phyloP scores from a whole-genome alignment of 2,113 vertebrate species.

The Salminus brasiliensis region DNA sequence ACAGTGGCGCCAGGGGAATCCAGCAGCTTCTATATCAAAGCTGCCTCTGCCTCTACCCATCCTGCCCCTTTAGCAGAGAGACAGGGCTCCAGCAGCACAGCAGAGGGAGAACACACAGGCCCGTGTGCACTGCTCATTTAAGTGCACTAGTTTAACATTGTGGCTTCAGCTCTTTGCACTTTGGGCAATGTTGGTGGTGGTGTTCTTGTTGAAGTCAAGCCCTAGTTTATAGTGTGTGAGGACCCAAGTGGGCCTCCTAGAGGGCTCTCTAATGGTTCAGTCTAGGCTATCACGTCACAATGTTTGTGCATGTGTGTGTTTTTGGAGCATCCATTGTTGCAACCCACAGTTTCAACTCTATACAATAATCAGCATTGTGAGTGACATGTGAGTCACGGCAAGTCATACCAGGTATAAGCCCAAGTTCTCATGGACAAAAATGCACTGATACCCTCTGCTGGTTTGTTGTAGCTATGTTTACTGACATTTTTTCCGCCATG shows the following conservation, averaged over 20 bases:
- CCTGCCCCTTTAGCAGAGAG: constrained; percentile 51
- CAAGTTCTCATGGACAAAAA: too few relatives aligned
- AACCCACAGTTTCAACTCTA: constrained; percentile 32
- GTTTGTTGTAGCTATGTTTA: too few relatives aligned
- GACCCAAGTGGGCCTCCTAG: constrained; percentile 2
- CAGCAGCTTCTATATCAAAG: constrained; percentile 37
- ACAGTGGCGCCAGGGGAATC: constrained; percentile 46
- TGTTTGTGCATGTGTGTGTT: constrained; percentile 25
- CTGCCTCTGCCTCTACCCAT: constrained; percentile 11
- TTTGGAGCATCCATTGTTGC: constrained; percentile 8
- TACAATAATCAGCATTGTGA: constrained; percentile 45
- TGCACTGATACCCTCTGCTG: too few relatives aligned
- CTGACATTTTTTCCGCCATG: too few relatives aligned
- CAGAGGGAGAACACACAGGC: background rate
- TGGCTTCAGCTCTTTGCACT: constrained; percentile 14
- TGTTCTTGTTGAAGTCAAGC: constrained; percentile 15
- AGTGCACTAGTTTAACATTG: background rate
- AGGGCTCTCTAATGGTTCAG: constrained; percentile 24
- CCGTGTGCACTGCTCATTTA: too few relatives aligned
- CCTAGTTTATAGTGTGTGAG: constrained; percentile 1
- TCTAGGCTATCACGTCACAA: constrained; percentile 10
- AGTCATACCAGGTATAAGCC: too few relatives aligned
- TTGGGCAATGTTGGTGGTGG: background rate
- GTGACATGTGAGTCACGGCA: background rate
- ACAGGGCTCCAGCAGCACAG: constrained; percentile 11